Evolutionary conservation across 2,888 invertebrate species (phyloP), one percentile per base, ranked within the genome.

Genomic region (Hypercompe scribonia): DNA sequence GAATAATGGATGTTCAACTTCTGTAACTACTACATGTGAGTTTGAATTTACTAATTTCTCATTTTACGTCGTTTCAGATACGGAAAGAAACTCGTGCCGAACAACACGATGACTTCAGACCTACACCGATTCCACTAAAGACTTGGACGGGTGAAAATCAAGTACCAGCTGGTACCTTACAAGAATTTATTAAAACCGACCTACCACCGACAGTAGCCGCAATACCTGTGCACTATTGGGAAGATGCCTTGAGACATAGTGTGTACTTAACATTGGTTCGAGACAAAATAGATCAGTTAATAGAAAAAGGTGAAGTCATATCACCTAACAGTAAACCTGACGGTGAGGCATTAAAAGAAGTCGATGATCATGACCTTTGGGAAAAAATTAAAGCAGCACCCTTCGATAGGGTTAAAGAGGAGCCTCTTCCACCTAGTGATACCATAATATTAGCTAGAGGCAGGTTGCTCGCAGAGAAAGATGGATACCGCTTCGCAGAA

Each of bases 171-270:
- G 91, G 89, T 7, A 91, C 91, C 0, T 80, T 92, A 18, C 92
- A 92, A 31, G 91, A 92, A 70, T 84, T 87, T 13, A 86, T 90
- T 70, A 81, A 85, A 63, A 90, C 90, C 31, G 90, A 89, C 21
- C 75, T 84, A 11, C 84, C 90, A 21, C 83, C 87, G 0, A 73
- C 88, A 3, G 82, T 84, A 34, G 89, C 89, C 34, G 89, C 86
- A 0, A 78, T 91, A 34, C 94, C 94, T 4, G 95, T 96, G 2
- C 95, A 92, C 81, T 95, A 95, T 84, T 97, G 97, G 97, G 97
- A 97, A 89, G 96, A 96, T 74, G 97, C 97, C 3, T 89, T 97
- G 54, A 96, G 97, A 75, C 97, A 97, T 91, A 97, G 97, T 78
- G 96, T 97, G 11, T 97, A 96, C 84, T 94, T 97, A 79, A 96